Base-by-base conservation (phyloP, 2,113 vertebrate species). In the Mesocricetus auratus region DNA sequence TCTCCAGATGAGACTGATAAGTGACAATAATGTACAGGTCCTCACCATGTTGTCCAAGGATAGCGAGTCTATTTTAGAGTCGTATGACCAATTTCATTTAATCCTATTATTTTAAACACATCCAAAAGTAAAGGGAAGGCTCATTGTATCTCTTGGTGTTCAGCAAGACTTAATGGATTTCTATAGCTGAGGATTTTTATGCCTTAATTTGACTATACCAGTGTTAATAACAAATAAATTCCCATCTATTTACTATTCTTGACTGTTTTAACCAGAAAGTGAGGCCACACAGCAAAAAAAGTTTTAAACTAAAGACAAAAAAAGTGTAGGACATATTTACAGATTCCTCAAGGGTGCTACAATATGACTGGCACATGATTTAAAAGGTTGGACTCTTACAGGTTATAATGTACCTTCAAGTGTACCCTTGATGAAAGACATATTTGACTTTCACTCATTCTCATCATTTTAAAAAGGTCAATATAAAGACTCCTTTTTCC, bases 221-320 rank as follows among this genome's bases (percentile, higher is more conserved):
- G 42, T 73, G 86, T 79, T 93, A 96, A 83, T 56, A 83, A 85
- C 29, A 77, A 86, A 92, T 73, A 94, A 31, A 96, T 77, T 93
- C 33, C 75, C 69, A 92, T 81, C 24, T n/a, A 86, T n/a, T 39
- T 82, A 7, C 66, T 66, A 77, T n/a, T n/a, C 1, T 24, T 77
- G 7, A 69, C 75, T 2, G 9, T 62, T 93, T 90, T 16, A 56
- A 78, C 2, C 33, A 95, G 39, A 31, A 75, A 92, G 9, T 60
- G 89, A n/a, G 21, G 66, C 19, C 24, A 82, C 5, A 81, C 5
- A 68, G 1, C 21, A 50, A 74, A 89, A 64, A 79, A 92, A 97
- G 82, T 47, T 89, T 73, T 81, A 56, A 95, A 96, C 36, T 26
- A 29, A 87, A 85, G 93, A 68, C 0, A 91, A 4, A 83, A 94